Evolutionary conservation across 1,140 invertebrate genomes (phyloP), one percentile per base, ranked within the genome.

Genomic region (Cotesia typhae): DNA sequence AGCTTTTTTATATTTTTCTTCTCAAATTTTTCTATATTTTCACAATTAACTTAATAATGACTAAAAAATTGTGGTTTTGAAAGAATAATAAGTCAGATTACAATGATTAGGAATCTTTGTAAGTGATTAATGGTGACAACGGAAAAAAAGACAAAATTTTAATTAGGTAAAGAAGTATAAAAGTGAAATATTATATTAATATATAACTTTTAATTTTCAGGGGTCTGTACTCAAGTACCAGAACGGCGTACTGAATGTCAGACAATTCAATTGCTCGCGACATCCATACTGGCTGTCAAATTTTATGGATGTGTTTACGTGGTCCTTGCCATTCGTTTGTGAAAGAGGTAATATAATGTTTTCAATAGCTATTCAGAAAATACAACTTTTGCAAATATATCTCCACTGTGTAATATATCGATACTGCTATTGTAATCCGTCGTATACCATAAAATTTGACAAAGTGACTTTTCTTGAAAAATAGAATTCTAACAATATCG

Each of bases 251-350:
- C 99, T 99, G 98, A 99, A 99, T 88, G 99, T 99, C 82, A 92
- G 98, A 82, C 98, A 99, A 89, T 99, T 99, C 89, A 99, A 99
- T 88, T 99, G 97, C 90, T 99, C 98, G 79, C 97, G 98, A 75
- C 98, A 99, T 90, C 98, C 98, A 52, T 99, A 99, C 87, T 99
- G 98, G 98, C 88, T 99, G 88, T 98, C 98, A 79, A 99, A 99
- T 88, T 99, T 99, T 89, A 99, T 99, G 98, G 98, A 99, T 90
- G 98, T 99, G 71, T 99, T 99, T 89, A 99, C 98, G 78, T 99
- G 98, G 98, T 99, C 98, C 79, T 89, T 99, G 87, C 98, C 98
- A 79, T 99, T 99, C 90, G 98, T 99, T 74, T 98, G 98, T 78
- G 98, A 99, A 89, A 99, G 99, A 91, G 94, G 94, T 94, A 85